These are phyloP conservation scores for Aporophyla nigra DNA, from an alignment of 2,888 invertebrate genomes.

Conservation along the genomic window DNA sequence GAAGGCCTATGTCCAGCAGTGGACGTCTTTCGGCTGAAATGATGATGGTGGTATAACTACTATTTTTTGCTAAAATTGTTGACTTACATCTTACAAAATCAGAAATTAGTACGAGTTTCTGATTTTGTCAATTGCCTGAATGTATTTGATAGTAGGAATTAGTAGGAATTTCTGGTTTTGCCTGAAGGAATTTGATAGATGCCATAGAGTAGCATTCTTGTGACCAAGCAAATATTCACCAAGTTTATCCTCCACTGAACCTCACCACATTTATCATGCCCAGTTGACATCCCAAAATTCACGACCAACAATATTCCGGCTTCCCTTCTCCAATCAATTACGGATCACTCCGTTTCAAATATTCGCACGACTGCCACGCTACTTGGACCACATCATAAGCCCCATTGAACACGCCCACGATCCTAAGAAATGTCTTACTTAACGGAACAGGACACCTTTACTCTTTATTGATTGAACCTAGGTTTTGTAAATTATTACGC, in stretches of 20 bases:
- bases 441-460: slow-evolving; percentile 80
- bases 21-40: no score
- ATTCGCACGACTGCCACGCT: slow-evolving; percentile 53
- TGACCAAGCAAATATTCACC: not conserved
- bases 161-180: no score
- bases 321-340: slow-evolving; percentile 46
- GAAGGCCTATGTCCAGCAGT: no score
- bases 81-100: no score
- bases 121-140: no score
- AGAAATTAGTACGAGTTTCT: no score
- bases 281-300: slow-evolving; percentile 28
- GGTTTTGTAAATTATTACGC: slow-evolving; percentile 9
- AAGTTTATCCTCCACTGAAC: not conserved
- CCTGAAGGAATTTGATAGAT: no score
- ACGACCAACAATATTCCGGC: not conserved
- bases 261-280: slow-evolving; percentile 25
- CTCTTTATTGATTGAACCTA: slow-evolving; percentile 69
- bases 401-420: slow-evolving; percentile 75
- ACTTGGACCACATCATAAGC: slow-evolving; percentile 63
- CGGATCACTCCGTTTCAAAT: slow-evolving; percentile 40
- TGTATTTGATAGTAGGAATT: no score
- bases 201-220: no score
- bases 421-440: slow-evolving; percentile 84
- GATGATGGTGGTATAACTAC: no score
- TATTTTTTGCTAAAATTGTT: no score